Percentiles rank a stretch among this genome's conserved stretches.
phyloP scores from a whole-genome alignment of 2,888 invertebrate species.

The Sceliomorpha sp. region DNA sequence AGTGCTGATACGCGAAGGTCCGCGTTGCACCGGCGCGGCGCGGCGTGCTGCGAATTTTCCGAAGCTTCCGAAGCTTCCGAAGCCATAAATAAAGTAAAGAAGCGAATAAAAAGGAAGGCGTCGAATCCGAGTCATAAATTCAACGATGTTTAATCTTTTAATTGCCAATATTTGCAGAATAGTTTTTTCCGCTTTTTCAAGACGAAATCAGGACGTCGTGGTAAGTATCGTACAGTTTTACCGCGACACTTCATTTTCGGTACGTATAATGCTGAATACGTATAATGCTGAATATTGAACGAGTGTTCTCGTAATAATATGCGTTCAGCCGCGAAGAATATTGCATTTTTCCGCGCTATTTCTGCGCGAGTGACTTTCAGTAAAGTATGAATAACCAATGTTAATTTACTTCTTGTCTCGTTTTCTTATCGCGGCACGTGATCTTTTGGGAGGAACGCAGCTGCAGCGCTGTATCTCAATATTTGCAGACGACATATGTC shows the following conservation, averaged over 20 bases:
- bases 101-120: too few relatives aligned
- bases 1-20: conserved; percentile 29
- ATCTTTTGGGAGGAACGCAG: conserved; percentile 2
- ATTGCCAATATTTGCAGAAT: too few relatives aligned
- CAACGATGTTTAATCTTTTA: too few relatives aligned
- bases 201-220: too few relatives aligned
- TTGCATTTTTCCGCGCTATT: conserved; percentile 13
- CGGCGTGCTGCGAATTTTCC: conserved; percentile 21
- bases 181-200: too few relatives aligned
- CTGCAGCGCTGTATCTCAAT: conserved; percentile 7
- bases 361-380: conserved; percentile 7
- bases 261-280: too few relatives aligned
- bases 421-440: conserved; percentile 41
- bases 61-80: background rate
- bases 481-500: conserved; percentile 10
- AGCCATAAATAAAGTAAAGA: too few relatives aligned
- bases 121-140: too few relatives aligned
- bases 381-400: conserved; percentile 16
- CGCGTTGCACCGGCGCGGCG: conserved; percentile 5
- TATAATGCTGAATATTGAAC: conserved; percentile 5
- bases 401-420: conserved; percentile 25
- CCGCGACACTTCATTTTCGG: too few relatives aligned
- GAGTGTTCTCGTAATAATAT: background rate
- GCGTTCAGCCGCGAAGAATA: conserved; percentile 37
- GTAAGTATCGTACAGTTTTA: too few relatives aligned